phyloP scores from a whole-genome alignment of 2,888 invertebrate genomes.

The Cabera pusaria region DNA sequence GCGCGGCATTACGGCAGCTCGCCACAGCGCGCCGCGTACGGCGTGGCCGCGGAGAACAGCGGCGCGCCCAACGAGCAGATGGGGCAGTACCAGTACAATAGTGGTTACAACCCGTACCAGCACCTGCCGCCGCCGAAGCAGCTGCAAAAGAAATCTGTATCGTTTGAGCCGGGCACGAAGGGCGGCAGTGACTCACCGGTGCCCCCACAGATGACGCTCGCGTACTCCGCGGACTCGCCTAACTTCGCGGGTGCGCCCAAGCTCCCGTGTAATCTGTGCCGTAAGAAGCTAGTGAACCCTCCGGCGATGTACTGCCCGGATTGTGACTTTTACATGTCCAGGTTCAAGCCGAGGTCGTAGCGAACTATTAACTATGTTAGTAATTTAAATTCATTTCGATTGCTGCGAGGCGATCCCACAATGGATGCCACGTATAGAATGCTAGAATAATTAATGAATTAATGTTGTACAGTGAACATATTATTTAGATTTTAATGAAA shows the following conservation, averaged over 20 bases:
- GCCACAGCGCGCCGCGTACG: conserved; percentile 67
- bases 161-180: conserved; percentile 89
- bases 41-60: conserved; percentile 52
- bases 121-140: conserved; percentile 85
- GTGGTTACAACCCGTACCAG: conserved; percentile 83
- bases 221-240: conserved; percentile 46
- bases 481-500: conserved; percentile 22
- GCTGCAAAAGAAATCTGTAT: conserved; percentile 87
- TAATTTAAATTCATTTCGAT: conserved; percentile 1
- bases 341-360: conserved; percentile 88
- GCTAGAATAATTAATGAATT: background rate
- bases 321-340: conserved; percentile 96
- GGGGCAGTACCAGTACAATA: conserved; percentile 63
- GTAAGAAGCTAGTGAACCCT: conserved; percentile 91
- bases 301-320: conserved; percentile 94
- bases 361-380: conserved; percentile 21
- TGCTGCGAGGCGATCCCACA: conserved; percentile 5
- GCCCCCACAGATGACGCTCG: conserved; percentile 63
- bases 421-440: background rate
- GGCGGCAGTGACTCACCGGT: conserved; percentile 83
- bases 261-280: conserved; percentile 92
- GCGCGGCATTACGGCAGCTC: conserved; percentile 60
- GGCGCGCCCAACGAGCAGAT: conserved; percentile 47
- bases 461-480: conserved; percentile 23
- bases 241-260: conserved; percentile 70